Percentiles rank a stretch among this genome's conserved stretches.
These are phyloP conservation scores for Diuraphis noxia DNA, from an alignment of 1,140 invertebrate species.

Conservation along the genomic window DNA sequence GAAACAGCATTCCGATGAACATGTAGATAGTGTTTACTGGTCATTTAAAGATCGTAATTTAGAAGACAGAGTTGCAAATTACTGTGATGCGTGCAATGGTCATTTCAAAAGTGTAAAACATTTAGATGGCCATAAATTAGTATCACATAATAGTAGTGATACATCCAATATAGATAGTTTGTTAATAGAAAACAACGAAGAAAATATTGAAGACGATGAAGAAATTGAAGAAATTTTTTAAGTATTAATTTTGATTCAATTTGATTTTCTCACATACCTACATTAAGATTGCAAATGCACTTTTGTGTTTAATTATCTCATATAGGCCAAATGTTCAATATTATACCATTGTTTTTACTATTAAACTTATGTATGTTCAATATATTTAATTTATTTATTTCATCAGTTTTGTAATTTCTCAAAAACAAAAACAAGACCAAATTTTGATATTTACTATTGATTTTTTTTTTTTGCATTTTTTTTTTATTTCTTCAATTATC, in stretches of 20 bases:
- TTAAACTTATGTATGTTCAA: neutral
- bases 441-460: neutral
- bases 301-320: neutral
- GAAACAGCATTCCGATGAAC: conserved; percentile 51
- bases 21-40: conserved; percentile 50
- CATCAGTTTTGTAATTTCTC: neutral
- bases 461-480: too few relatives aligned
- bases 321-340: neutral
- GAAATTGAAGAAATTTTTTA: conserved; percentile 52
- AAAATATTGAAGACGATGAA: conserved; percentile 45
- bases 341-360: neutral
- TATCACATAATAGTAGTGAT: conserved; percentile 48
- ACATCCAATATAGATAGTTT: conserved; percentile 45
- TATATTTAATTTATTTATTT: neutral
- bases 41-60: conserved; percentile 36
- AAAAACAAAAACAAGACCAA: neutral
- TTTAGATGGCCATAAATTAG: conserved; percentile 49
- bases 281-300: neutral
- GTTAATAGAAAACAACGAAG: conserved; percentile 10
- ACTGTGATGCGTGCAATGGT: conserved; percentile 31
- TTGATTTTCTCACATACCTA: neutral
- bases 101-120: conserved; percentile 47
- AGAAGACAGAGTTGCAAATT: conserved; percentile 48
- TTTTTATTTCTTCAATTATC: neutral
- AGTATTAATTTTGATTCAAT: neutral